Percentiles rank a stretch among this genome's conserved stretches.
Conservation (phyloP, 2,797 vertebrate genomes). For the Apogon talboti region DNA sequence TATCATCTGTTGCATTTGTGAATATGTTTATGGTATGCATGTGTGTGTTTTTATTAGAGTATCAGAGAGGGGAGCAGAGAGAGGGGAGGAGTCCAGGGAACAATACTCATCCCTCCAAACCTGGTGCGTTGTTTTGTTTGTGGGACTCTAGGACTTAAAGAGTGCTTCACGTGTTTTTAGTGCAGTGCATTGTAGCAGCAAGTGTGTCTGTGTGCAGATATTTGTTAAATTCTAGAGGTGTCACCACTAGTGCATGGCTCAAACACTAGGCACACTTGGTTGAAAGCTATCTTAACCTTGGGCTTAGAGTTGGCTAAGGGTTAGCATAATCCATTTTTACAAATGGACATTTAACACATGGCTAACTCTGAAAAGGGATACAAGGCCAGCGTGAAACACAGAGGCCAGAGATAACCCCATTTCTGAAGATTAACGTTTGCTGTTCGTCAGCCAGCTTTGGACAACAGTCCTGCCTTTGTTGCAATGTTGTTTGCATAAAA, state of each 20-base stretch:
- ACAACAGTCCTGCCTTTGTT: background rate
- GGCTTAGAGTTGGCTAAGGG: conserved; percentile 12
- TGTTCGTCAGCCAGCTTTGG: background rate
- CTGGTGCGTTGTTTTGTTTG: conserved; percentile 67
- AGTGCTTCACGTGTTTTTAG: conserved; percentile 15
- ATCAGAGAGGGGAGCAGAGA: conserved; percentile 75
- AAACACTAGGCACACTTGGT: conserved; percentile 1
- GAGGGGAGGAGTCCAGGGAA: conserved; percentile 72
- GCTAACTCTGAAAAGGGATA: background rate
- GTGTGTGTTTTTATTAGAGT: conserved; percentile 75
- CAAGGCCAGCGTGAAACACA: background rate
- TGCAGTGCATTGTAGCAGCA: conserved; percentile 1
- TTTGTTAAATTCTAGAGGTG: background rate
- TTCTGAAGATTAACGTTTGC: background rate
- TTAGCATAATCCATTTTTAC: conserved; percentile 15
- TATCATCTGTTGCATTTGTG: conserved; percentile 27
- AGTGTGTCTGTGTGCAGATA: conserved; percentile 9
- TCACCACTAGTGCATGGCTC: background rate
- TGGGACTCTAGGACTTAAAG: conserved; percentile 20
- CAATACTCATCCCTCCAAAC: conserved; percentile 70
- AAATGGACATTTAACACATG: conserved; percentile 3
- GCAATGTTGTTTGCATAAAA: conserved; percentile 4
- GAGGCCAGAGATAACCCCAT: background rate
- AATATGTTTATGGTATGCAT: conserved; percentile 30
- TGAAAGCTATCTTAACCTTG: conserved; percentile 27